Conservation (phyloP, 1,140 invertebrate species). For the Archivesica marissinica region DNA sequence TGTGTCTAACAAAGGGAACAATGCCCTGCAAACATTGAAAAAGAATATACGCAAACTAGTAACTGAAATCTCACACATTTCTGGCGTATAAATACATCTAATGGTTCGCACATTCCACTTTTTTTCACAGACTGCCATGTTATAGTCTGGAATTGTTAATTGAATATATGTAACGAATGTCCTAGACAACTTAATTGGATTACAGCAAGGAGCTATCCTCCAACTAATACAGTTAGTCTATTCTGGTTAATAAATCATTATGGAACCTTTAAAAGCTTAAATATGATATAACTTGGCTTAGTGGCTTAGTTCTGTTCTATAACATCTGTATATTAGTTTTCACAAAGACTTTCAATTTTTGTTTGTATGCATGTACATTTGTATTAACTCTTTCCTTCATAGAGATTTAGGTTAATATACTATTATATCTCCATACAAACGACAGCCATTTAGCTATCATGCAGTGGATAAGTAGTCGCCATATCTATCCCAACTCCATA, state of each 20-base stretch:
- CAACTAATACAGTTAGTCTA: constrained; percentile 30
- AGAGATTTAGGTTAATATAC: too few species aligned
- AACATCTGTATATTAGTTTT: too few species aligned
- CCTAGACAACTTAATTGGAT: constrained; percentile 45
- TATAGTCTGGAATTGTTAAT: constrained; percentile 25
- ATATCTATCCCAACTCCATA: too few species aligned
- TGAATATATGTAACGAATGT: constrained; percentile 47
- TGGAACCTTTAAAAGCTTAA: constrained; percentile 13
- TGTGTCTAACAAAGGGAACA: constrained; percentile 5
- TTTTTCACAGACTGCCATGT: constrained; percentile 21
- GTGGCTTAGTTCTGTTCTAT: too few species aligned
- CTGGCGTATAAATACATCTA: constrained; percentile 8
- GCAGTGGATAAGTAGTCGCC: too few species aligned
- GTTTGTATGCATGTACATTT: background rate
- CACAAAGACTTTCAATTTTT: too few species aligned
- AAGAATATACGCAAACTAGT: background rate
- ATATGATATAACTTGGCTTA: constrained; percentile 32
- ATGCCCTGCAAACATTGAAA: background rate
- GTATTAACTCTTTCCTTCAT: too few species aligned
- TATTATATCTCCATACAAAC: too few species aligned
- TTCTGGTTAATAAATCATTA: constrained; percentile 20
- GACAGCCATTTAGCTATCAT: too few species aligned
- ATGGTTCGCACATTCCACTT: constrained; percentile 1
- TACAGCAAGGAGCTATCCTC: constrained; percentile 27
- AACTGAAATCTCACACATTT: constrained; percentile 8